Evolutionary conservation across 2,797 vertebrate species (phyloP).

Genomic region (Scolopax rusticola): DNA sequence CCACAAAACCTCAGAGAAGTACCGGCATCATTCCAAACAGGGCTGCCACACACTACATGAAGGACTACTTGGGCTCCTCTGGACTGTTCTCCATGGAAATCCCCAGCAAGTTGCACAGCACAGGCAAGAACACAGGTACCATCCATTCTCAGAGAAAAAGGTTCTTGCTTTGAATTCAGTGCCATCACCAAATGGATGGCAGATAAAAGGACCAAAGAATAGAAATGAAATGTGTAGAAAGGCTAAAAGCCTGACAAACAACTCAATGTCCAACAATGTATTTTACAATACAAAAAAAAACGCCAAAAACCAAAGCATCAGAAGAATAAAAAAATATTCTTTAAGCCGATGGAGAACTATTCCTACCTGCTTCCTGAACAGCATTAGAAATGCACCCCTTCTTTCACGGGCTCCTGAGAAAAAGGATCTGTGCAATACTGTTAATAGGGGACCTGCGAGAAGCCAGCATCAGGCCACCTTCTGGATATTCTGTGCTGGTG

Average conservation of each 20-base stretch:
- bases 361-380: background rate
- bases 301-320: background rate
- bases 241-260: background rate
- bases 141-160: background rate
- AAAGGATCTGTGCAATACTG: background rate
- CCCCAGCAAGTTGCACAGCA: background rate
- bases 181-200: background rate
- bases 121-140: background rate
- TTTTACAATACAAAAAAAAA: background rate
- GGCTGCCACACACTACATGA: background rate
- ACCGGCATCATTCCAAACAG: background rate
- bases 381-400: background rate
- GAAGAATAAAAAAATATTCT: background rate
- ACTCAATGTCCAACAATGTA: background rate
- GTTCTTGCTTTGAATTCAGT: background rate
- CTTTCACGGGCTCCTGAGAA: background rate
- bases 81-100: background rate
- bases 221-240: background rate
- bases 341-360: background rate
- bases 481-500: background rate
- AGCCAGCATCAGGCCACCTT: background rate
- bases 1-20: background rate
- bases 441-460: background rate
- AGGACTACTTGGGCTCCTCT: background rate
- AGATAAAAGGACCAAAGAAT: background rate